phyloP scores from a whole-genome alignment of 2,888 invertebrate species.

The Platyscelio sp. region DNA sequence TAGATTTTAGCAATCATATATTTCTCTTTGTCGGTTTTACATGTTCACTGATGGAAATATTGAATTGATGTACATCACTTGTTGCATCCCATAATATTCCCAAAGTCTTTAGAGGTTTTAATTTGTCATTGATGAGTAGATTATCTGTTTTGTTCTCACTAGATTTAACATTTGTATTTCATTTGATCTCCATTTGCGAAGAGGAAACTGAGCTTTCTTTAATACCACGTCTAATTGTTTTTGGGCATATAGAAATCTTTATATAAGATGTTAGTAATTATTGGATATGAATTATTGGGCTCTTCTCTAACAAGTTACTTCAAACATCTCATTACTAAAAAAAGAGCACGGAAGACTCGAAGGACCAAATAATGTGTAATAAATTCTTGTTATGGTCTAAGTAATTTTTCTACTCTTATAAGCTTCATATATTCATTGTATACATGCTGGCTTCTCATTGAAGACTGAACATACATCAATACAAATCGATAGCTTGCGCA shows the following conservation, averaged over 20 bases:
- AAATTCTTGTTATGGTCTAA: too few species aligned
- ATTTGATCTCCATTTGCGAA: conserved; percentile 25
- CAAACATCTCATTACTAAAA: conserved; percentile 10
- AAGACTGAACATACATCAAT: too few species aligned
- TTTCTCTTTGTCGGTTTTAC: conserved; percentile 35
- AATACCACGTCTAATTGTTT: conserved; percentile 7
- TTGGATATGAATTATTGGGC: not conserved
- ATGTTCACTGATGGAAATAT: not conserved
- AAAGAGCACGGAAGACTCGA: too few species aligned
- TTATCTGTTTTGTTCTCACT: not conserved
- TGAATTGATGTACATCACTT: conserved; percentile 2
- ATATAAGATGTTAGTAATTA: not conserved
- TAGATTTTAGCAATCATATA: conserved; percentile 58
- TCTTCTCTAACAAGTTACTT: not conserved
- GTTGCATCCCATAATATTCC: conserved; percentile 13
- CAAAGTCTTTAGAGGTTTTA: conserved; percentile 1
- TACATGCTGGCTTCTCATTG: too few species aligned
- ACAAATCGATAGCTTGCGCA: too few species aligned
- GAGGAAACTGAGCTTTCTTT: conserved; percentile 4
- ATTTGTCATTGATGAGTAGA: conserved; percentile 8
- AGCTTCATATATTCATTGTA: too few species aligned
- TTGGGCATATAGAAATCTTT: conserved; percentile 14
- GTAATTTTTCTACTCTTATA: too few species aligned
- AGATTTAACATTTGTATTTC: not conserved
- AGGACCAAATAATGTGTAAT: too few species aligned